A percentile compares a stretch with the other conserved stretches of the same genome.
phyloP scores from a whole-genome alignment of 2,113 vertebrate species.

The Nettapus auritus region DNA sequence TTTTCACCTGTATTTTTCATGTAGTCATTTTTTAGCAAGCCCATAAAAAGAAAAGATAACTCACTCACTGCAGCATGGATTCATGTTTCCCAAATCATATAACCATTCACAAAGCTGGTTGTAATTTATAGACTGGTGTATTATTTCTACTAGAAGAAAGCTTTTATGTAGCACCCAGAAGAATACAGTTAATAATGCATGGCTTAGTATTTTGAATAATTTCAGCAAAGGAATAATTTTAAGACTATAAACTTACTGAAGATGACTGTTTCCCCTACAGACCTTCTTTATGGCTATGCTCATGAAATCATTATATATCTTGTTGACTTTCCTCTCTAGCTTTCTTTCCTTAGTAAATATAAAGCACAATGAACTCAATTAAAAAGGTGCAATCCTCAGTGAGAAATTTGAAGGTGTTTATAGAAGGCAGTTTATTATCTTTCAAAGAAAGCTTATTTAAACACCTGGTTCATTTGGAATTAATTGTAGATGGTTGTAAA shows the following conservation, averaged over 20 bases:
- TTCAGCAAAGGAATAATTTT: constrained; percentile 63
- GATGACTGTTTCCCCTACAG: background rate
- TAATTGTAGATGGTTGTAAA: background rate
- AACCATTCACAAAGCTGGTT: constrained; percentile 45
- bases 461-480: background rate
- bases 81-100: constrained; percentile 42
- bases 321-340: background rate
- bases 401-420: background rate
- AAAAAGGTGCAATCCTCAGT: background rate
- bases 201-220: constrained; percentile 71
- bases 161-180: constrained; percentile 48
- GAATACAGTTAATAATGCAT: constrained; percentile 68
- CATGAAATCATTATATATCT: constrained; percentile 7
- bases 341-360: constrained; percentile 8
- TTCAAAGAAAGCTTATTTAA: background rate
- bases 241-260: constrained; percentile 43
- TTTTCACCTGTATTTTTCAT: constrained; percentile 18
- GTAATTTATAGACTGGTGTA: constrained; percentile 59
- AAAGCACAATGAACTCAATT: background rate
- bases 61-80: constrained; percentile 23
- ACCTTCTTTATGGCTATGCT: constrained; percentile 20
- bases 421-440: background rate
- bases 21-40: background rate
- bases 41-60: constrained; percentile 9
- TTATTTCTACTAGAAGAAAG: constrained; percentile 36